These are phyloP conservation scores for Microcaecilia unicolor DNA, from an alignment of 2,797 vertebrate species.

Conservation along the genomic window DNA sequence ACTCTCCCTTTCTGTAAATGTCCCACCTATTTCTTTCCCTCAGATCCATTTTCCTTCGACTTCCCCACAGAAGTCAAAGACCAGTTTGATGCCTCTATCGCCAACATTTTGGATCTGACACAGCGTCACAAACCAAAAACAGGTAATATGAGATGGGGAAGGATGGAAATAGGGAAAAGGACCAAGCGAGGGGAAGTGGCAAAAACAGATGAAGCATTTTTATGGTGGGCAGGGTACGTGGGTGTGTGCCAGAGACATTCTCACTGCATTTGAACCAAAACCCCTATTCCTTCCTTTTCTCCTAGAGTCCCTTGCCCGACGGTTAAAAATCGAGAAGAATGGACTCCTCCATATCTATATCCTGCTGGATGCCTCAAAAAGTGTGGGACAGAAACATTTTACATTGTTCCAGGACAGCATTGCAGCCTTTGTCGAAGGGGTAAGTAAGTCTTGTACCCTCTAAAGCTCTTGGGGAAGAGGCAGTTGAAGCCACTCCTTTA, in stretches of 20 bases:
- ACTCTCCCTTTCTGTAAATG: slow-evolving; percentile 15
- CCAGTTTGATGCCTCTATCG: slow-evolving; percentile 29
- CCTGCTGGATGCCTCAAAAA: slow-evolving; percentile 73
- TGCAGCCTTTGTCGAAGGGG: slow-evolving; percentile 31
- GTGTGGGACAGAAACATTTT: slow-evolving; percentile 51
- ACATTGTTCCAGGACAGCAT: slow-evolving; percentile 24
- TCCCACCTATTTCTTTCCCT: slow-evolving; percentile 24
- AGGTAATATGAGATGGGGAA: too few species aligned
- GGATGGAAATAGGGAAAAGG: too few species aligned
- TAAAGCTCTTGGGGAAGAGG: too few species aligned
- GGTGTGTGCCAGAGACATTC: too few species aligned
- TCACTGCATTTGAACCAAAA: too few species aligned
- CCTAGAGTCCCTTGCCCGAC: slow-evolving; percentile 26
- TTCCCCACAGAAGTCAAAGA: slow-evolving; percentile 41
- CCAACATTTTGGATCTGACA: slow-evolving; percentile 22
- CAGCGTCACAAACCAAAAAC: not conserved
- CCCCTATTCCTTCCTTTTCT: not conserved
- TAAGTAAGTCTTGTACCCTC: too few species aligned
- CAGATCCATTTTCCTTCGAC: slow-evolving; percentile 33
- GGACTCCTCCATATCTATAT: slow-evolving; percentile 71
- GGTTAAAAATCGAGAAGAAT: slow-evolving; percentile 44
- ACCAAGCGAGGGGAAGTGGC: not conserved
- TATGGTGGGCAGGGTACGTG: not conserved
- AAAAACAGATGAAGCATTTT: too few species aligned
- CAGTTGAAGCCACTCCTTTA: too few species aligned